Evolutionary conservation across 2,113 vertebrate species (phyloP).

Genomic region (Oreochromis tanganicae): DNA sequence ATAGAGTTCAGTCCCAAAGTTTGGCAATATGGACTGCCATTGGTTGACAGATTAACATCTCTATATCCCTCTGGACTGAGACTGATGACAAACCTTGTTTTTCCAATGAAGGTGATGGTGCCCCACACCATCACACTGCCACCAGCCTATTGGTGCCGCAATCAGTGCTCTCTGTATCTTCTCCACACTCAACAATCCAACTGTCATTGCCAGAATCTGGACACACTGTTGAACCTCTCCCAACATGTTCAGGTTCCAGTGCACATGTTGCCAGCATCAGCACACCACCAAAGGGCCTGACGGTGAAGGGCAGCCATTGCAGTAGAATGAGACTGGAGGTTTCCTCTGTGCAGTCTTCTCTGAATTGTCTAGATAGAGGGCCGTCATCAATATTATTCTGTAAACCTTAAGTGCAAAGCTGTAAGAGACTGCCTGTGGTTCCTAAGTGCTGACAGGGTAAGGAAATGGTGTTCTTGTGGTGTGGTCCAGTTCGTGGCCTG

Average conservation of each 20-base stretch:
- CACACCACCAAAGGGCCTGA: neutral
- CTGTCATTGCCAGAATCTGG: neutral
- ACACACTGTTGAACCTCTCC: neutral
- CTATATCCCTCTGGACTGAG: neutral
- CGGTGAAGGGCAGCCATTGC: neutral
- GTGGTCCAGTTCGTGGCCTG: too few relatives aligned
- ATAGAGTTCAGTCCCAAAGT: neutral
- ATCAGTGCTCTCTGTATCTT: neutral
- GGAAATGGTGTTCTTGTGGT: too few relatives aligned
- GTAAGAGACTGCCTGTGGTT: too few relatives aligned
- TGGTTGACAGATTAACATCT: neutral
- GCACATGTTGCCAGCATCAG: neutral
- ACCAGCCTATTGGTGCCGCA: neutral
- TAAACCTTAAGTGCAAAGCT: too few relatives aligned
- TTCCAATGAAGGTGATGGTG: neutral
- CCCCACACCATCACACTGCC: neutral
- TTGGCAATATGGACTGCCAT: neutral
- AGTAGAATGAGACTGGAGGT: neutral
- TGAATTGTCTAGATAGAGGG: too few relatives aligned
- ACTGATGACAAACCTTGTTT: neutral
- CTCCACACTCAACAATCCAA: neutral
- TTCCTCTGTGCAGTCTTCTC: neutral
- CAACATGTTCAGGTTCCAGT: neutral
- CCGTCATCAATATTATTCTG: too few relatives aligned
- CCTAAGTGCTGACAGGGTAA: too few relatives aligned